Base-by-base conservation (phyloP, 2,888 invertebrate genomes). In the Bedellia somnulentella region DNA sequence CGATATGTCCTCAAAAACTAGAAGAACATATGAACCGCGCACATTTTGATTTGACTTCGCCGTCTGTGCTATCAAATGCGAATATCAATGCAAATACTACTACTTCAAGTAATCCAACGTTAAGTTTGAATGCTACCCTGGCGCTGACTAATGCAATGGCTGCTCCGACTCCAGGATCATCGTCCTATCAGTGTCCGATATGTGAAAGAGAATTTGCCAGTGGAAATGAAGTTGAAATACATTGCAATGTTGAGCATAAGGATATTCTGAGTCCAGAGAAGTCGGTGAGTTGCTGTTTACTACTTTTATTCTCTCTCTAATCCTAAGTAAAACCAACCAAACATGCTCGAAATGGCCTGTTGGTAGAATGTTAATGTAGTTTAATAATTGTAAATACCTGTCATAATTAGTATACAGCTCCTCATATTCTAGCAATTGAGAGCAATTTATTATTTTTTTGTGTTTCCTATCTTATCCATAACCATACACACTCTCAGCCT, bases 1-100 rank as follows among this genome's bases (percentile, higher is more conserved):
- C 87, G 49, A 80, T 82, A 53, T 86, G 85, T 61, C 86, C 88
- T 1, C 70, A 80, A 36, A 82, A 83, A 46, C 66, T 90, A 38
- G 88, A 90, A 51, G 89, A 89, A 56, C 91, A 91, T 57, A 86
- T 90, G 51, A 90, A 91, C 57, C 80, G 89, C 29, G 85, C 86
- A 38, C 90, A 90, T 58, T 89, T 91, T 63, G 89, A 89, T 58
- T 70, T 87, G 24, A 88, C 86, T 5, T 88, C 87, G 25, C 89
- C 89, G 8, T 85, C 85, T 35, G 60, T 85, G 28, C 50, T 70
- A 41, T 63, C 52, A 31, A 64, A 60, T 32, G 52, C 59, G 11
- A 71, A 71, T 41, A 52, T 53, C 31, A 67, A 67, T 41, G 44
- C 52, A 2, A 46, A 47, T 35, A 33, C 40, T 4, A 43, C 2